phyloP scores from a whole-genome alignment of 2,113 vertebrate species.

The Calidris pugnax region DNA sequence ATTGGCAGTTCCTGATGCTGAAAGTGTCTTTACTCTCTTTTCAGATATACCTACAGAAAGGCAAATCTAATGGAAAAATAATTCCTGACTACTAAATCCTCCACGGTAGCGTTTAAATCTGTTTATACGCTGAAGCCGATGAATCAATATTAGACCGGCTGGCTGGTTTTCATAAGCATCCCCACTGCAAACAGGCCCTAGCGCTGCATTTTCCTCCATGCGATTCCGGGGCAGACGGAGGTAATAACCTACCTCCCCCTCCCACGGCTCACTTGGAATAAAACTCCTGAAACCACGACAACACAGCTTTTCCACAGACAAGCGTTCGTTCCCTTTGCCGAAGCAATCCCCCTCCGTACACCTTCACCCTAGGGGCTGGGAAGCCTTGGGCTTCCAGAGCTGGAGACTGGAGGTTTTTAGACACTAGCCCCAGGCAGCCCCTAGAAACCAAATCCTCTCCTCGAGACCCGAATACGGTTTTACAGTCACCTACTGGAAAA shows the following conservation, averaged over 20 bases:
- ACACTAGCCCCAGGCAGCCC: fast-evolving
- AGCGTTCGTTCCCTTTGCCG: fast-evolving
- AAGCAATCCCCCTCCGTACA: neutral
- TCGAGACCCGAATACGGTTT: fast-evolving
- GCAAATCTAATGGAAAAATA: neutral
- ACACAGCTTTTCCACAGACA: fast-evolving
- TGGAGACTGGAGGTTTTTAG: neutral
- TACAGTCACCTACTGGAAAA: neutral
- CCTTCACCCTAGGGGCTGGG: fast-evolving
- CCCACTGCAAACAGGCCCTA: neutral
- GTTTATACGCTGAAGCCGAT: neutral
- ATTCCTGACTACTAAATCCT: conserved; percentile 16
- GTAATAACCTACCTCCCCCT: neutral
- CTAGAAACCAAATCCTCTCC: neutral
- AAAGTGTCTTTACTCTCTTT: neutral
- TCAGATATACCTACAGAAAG: neutral
- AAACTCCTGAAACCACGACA: neutral
- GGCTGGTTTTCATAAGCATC: neutral
- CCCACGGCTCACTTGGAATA: neutral
- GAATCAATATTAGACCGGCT: neutral
- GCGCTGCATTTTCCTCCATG: conserved; percentile 5
- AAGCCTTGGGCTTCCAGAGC: neutral
- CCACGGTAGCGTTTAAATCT: neutral
- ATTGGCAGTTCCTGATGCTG: neutral
- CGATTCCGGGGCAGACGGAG: neutral